Conservation (phyloP, 1,140 invertebrate species). For the Thaumatotibia leucotreta region DNA sequence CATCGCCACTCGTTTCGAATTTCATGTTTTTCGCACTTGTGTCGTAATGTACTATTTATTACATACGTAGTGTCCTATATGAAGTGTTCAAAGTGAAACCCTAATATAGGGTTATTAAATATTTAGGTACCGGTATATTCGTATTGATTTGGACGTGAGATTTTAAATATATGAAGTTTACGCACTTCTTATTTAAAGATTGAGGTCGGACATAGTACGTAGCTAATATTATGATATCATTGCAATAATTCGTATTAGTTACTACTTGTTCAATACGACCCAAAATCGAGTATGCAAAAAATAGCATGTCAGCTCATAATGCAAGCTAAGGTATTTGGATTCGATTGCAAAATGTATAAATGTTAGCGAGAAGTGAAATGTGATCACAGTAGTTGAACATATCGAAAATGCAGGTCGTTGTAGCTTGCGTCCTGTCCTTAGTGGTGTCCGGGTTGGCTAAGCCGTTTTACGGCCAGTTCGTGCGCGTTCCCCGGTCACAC, state of each 20-base stretch:
- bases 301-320: slow-evolving; percentile 9
- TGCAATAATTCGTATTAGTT: not conserved
- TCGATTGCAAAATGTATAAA: slow-evolving; percentile 49
- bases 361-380: slow-evolving; percentile 29
- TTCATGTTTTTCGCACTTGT: too few relatives aligned
- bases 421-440: slow-evolving; percentile 26
- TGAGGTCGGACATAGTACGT: not conserved
- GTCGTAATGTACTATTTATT: too few relatives aligned
- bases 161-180: not conserved
- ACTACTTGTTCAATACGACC: not conserved
- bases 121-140: too few relatives aligned
- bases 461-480: slow-evolving; percentile 17
- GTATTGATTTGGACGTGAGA: not conserved
- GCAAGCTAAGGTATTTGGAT: slow-evolving; percentile 34
- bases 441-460: slow-evolving; percentile 27
- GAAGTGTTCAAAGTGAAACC: too few relatives aligned
- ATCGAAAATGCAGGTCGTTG: slow-evolving; percentile 41
- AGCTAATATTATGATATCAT: not conserved
- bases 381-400: slow-evolving; percentile 25
- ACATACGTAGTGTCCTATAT: too few relatives aligned
- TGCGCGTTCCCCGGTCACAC: slow-evolving; percentile 31
- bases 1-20: too few relatives aligned
- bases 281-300: slow-evolving; percentile 8
- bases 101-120: too few relatives aligned
- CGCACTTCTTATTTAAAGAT: not conserved